A percentile compares a stretch with the other conserved stretches of the same genome.
Evolutionary conservation across 2,888 invertebrate genomes (phyloP).

Genomic region (Neoaliturus tenellus): DNA sequence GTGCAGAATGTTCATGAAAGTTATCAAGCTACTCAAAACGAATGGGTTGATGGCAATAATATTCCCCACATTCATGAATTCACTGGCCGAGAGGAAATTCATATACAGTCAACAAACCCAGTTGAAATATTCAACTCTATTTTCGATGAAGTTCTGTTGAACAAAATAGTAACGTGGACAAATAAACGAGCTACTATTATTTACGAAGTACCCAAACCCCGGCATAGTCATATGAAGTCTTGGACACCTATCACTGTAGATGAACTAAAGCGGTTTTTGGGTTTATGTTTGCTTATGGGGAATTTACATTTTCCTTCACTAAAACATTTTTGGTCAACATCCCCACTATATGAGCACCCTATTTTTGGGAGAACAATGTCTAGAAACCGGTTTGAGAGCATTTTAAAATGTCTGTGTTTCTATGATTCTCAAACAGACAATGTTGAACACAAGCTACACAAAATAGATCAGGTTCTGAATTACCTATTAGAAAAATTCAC

Average conservation of each 20-base stretch:
- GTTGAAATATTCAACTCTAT: not conserved
- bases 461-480: constrained; percentile 8
- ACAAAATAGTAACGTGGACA: constrained; percentile 18
- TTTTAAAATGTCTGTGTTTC: constrained; percentile 40
- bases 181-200: constrained; percentile 1
- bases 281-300: constrained; percentile 43
- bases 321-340: constrained; percentile 20
- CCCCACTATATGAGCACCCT: constrained; percentile 25
- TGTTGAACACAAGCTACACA: not conserved
- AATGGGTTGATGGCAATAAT: constrained; percentile 1
- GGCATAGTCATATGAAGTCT: not conserved
- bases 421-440: constrained; percentile 7
- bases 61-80: not conserved
- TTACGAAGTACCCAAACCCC: not conserved
- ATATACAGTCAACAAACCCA: constrained; percentile 1
- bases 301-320: constrained; percentile 30
- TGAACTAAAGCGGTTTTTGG: constrained; percentile 28
- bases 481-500: constrained; percentile 2
- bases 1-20: not conserved
- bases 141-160: constrained; percentile 11
- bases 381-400: constrained; percentile 35
- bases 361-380: constrained; percentile 46
- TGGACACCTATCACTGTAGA: constrained; percentile 19
- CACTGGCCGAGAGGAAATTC: constrained; percentile 5
- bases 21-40: not conserved